These are phyloP conservation scores for Probaryconus sp. DNA, from an alignment of 1,140 invertebrate species.

Conservation along the genomic window DNA sequence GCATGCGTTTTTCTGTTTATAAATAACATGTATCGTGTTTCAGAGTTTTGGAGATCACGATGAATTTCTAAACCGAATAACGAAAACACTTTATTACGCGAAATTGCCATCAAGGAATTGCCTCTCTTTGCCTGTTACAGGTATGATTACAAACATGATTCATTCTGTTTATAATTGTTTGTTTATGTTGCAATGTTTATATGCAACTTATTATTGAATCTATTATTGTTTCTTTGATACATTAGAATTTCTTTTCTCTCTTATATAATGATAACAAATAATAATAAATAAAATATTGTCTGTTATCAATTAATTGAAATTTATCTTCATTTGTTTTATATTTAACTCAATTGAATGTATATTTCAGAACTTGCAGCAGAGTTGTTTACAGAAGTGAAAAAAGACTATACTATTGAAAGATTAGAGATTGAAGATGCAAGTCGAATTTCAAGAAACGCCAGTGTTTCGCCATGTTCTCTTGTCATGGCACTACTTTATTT, in stretches of 20 bases:
- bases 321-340: conserved; percentile 26
- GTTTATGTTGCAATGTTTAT: conserved; percentile 4
- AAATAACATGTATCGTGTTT: conserved; percentile 63
- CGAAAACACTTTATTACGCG: conserved; percentile 92
- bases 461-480: conserved; percentile 90
- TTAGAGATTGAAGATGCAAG: conserved; percentile 89
- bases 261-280: no score
- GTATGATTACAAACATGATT: conserved; percentile 73
- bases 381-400: conserved; percentile 85
- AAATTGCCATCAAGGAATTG: conserved; percentile 84
- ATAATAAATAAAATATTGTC: background rate
- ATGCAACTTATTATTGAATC: conserved; percentile 13
- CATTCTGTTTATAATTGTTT: background rate
- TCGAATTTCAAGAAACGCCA: conserved; percentile 86
- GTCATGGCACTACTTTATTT: conserved; percentile 91
- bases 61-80: conserved; percentile 86
- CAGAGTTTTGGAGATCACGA: conserved; percentile 84
- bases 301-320: background rate
- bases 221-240: no score
- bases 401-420: conserved; percentile 85
- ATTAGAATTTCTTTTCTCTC: no score
- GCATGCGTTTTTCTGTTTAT: conserved; percentile 9
- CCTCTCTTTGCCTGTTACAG: conserved; percentile 88
- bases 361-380: conserved; percentile 89
- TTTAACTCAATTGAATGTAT: no score